Evolutionary conservation across 2,797 vertebrate species (phyloP).

Genomic region (Neopelma chrysocephalum): DNA sequence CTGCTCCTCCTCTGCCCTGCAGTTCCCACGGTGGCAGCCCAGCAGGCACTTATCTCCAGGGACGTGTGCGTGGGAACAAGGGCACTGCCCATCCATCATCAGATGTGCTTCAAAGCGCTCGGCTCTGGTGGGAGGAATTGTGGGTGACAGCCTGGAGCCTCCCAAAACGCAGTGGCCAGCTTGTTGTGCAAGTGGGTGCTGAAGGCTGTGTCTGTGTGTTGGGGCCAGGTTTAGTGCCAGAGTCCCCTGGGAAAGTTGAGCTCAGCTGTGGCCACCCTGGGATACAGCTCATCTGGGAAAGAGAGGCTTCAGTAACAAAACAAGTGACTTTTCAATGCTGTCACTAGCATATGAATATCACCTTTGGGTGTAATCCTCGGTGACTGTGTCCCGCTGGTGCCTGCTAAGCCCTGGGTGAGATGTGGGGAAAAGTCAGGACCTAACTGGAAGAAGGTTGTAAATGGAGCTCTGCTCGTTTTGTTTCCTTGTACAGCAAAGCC

Average conservation of each 20-base stretch:
- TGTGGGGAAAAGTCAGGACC: neutral
- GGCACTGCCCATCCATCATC: neutral
- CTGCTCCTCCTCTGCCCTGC: neutral
- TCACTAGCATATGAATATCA: accelerated
- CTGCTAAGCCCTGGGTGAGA: neutral
- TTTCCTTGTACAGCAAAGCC: constrained; percentile 63
- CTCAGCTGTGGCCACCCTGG: neutral
- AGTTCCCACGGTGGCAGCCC: neutral
- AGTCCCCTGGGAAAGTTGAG: neutral
- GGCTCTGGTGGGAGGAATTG: neutral
- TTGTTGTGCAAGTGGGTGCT: accelerated
- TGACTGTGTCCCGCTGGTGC: neutral
- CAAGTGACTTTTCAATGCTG: neutral
- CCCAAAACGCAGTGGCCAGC: accelerated
- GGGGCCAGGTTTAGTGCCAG: neutral
- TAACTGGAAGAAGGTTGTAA: neutral
- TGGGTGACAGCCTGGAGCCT: neutral
- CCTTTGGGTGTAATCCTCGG: neutral
- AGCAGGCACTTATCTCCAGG: neutral
- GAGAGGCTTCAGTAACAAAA: neutral
- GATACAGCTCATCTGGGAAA: neutral
- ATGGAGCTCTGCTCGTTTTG: neutral
- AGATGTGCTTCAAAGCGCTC: neutral
- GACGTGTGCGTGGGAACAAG: neutral
- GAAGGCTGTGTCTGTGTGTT: accelerated